A percentile compares a stretch with the other conserved stretches of the same genome.
Evolutionary conservation across 2,113 vertebrate genomes (phyloP).

Genomic region (Grantiella picta): DNA sequence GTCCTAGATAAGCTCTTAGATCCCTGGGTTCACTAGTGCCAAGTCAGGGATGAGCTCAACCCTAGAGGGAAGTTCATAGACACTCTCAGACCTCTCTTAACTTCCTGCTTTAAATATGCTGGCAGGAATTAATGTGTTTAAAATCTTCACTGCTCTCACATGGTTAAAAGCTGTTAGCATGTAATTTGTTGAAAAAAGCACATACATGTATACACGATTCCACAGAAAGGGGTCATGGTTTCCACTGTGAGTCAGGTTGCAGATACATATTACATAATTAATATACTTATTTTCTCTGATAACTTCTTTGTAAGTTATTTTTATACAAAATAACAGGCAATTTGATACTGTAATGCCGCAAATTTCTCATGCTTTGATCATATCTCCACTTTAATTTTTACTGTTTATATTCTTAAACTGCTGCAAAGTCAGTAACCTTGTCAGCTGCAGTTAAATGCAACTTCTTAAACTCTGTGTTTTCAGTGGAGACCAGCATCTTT

Average conservation of each 20-base stretch:
- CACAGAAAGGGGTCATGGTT: neutral
- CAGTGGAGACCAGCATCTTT: neutral
- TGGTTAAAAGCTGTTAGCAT: neutral
- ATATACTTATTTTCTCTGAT: neutral
- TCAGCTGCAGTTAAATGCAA: neutral
- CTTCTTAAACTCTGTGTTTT: neutral
- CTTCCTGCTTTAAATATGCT: neutral
- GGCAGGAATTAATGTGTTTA: neutral
- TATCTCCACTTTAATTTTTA: neutral
- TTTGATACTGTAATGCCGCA: neutral
- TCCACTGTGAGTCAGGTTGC: neutral
- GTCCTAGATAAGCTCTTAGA: neutral
- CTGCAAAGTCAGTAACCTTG: neutral
- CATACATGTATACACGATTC: fast-evolving
- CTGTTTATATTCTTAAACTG: neutral
- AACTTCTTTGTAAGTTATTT: neutral
- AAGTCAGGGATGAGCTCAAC: neutral
- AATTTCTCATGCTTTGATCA: neutral
- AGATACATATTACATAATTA: neutral
- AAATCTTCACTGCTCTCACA: neutral
- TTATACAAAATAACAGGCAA: neutral
- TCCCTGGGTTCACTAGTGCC: neutral
- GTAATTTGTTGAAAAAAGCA: neutral
- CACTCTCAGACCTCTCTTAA: neutral
- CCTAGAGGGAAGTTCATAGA: neutral